These are phyloP conservation scores for Anser brachyrhynchus DNA, from an alignment of 2,113 vertebrate genomes.

Conservation along the genomic window DNA sequence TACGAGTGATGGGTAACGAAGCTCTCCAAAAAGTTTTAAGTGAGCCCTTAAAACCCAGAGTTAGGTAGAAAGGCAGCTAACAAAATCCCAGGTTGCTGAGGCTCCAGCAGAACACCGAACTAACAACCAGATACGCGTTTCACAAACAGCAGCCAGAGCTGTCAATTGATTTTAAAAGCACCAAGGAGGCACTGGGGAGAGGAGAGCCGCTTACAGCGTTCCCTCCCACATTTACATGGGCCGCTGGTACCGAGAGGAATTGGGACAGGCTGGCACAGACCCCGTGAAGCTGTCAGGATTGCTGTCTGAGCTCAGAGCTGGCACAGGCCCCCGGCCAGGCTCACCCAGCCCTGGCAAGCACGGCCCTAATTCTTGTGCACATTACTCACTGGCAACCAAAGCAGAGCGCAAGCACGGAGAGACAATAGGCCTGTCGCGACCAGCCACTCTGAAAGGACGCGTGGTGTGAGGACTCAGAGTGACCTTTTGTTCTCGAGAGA, in stretches of 20 bases:
- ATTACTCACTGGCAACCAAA: constrained; percentile 44
- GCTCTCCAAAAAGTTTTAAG: not conserved
- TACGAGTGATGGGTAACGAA: not conserved
- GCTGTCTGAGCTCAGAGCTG: constrained; percentile 66
- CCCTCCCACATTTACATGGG: not conserved
- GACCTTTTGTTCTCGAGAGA: constrained; percentile 46
- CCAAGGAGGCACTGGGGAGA: not conserved
- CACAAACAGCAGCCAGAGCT: not conserved
- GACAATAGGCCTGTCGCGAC: constrained; percentile 66
- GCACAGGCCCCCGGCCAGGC: constrained; percentile 30
- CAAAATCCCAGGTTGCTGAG: not conserved
- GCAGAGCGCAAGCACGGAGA: constrained; percentile 3
- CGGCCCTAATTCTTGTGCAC: constrained; percentile 12
- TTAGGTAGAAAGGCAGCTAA: not conserved
- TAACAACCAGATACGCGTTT: not conserved
- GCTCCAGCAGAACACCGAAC: not conserved
- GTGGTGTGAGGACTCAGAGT: not conserved
- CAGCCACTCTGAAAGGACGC: not conserved
- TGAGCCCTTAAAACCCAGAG: not conserved
- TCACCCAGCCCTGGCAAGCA: constrained; percentile 53
- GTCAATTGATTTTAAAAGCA: not conserved
- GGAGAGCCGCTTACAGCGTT: not conserved
- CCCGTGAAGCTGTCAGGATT: not conserved
- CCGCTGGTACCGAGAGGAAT: not conserved
- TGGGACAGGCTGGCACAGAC: constrained; percentile 21